These are phyloP conservation scores for Oreocharis arfaki DNA, from an alignment of 2,113 vertebrate species.

Conservation along the genomic window DNA sequence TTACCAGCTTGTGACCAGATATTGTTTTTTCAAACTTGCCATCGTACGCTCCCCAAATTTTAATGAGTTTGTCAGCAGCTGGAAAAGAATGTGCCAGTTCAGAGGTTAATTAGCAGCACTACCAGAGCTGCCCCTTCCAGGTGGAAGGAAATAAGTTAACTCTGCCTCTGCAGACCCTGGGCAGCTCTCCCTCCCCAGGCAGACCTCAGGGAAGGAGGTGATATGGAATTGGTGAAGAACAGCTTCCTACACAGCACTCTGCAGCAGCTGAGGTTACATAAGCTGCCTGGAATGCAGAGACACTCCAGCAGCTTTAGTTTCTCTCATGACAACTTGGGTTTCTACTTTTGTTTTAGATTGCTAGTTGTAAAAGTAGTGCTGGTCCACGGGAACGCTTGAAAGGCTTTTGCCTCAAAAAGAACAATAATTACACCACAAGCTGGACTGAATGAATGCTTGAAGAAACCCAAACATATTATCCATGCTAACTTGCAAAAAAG, in stretches of 20 bases:
- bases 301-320: background rate
- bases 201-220: background rate
- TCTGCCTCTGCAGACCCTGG: background rate
- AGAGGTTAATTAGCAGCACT: background rate
- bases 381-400: background rate
- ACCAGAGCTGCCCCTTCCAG: background rate
- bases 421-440: background rate
- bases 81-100: background rate
- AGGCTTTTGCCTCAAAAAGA: background rate
- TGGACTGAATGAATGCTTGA: background rate
- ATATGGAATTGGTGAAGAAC: background rate
- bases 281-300: conserved; percentile 51
- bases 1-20: conserved; percentile 96
- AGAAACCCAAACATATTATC: background rate
- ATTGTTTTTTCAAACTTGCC: conserved; percentile 99
- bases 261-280: conserved; percentile 49
- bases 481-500: background rate
- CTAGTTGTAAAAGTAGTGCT: background rate
- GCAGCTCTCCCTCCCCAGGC: background rate
- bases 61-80: conserved; percentile 99
- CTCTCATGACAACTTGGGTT: conserved; percentile 8
- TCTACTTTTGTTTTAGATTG: conserved; percentile 13
- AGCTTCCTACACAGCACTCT: background rate
- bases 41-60: conserved; percentile 98
- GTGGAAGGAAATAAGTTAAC: background rate